A percentile compares a stretch with the other conserved stretches of the same genome.
phyloP scores from a whole-genome alignment of 64 coral and sea anemone genomes.

The Hydrozoanthus tunicans region DNA sequence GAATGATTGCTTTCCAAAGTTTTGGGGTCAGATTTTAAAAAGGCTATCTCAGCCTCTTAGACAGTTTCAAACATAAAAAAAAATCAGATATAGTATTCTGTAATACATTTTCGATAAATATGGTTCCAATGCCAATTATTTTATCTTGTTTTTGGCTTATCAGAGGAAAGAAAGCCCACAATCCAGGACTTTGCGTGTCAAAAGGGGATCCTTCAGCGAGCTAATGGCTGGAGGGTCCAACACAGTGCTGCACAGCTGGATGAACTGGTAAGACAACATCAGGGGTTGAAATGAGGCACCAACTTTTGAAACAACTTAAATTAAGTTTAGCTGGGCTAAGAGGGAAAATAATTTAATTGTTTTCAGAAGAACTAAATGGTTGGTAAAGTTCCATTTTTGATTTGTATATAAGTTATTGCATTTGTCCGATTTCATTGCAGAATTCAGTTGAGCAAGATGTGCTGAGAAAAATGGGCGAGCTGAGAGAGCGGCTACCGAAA shows the following conservation, averaged over 20 bases:
- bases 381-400: neutral
- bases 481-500: slow-evolving; percentile 84
- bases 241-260: slow-evolving; percentile 94
- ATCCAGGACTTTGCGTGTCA: slow-evolving; percentile 96
- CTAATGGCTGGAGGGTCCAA: slow-evolving; percentile 92
- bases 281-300: too few relatives aligned
- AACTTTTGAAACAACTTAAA: neutral
- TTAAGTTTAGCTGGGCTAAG: too few relatives aligned
- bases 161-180: slow-evolving; percentile 95
- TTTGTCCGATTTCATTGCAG: slow-evolving; percentile 22
- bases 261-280: slow-evolving; percentile 67
- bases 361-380: neutral
- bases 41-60: too few relatives aligned
- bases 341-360: neutral
- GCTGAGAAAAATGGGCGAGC: slow-evolving; percentile 83
- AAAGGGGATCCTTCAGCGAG: slow-evolving; percentile 80
- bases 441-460: slow-evolving; percentile 91
- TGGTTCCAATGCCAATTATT: too few relatives aligned
- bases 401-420: neutral
- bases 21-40: too few relatives aligned
- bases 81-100: too few relatives aligned
- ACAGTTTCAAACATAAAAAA: too few relatives aligned
- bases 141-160: neutral
- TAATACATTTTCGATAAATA: too few relatives aligned
- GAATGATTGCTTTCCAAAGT: too few relatives aligned